A percentile compares a stretch with the other conserved stretches of the same genome.
phyloP scores from a whole-genome alignment of 2,888 invertebrate species.

The Linnaemya vulpina region DNA sequence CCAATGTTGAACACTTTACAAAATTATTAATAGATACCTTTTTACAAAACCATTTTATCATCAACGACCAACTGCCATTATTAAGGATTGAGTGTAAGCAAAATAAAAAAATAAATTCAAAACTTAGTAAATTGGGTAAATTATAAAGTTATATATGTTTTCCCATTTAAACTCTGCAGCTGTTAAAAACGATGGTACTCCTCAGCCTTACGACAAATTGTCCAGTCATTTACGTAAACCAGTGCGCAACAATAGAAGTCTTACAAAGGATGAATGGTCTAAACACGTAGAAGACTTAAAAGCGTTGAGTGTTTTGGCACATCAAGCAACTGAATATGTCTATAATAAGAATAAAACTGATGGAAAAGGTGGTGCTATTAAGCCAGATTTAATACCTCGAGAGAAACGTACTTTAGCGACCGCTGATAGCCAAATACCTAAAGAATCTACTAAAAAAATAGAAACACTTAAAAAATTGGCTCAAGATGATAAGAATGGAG shows the following conservation, averaged over 20 bases:
- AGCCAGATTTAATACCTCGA: slow-evolving; percentile 80
- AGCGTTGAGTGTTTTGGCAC: slow-evolving; percentile 80
- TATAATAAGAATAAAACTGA: slow-evolving; percentile 81
- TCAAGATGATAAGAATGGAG: slow-evolving; percentile 39
- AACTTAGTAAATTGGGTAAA: neutral
- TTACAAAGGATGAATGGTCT: slow-evolving; percentile 80
- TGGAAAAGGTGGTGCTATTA: slow-evolving; percentile 78
- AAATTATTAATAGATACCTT: slow-evolving; percentile 88
- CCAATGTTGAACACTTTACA: slow-evolving; percentile 90
- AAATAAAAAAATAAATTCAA: slow-evolving; percentile 10
- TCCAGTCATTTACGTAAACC: slow-evolving; percentile 83
- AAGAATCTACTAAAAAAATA: slow-evolving; percentile 44
- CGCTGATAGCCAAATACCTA: slow-evolving; percentile 61
- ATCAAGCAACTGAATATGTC: slow-evolving; percentile 82
- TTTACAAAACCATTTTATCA: slow-evolving; percentile 88
- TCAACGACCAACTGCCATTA: slow-evolving; percentile 90
- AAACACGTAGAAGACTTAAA: slow-evolving; percentile 81
- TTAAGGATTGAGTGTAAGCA: slow-evolving; percentile 89
- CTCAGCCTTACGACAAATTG: slow-evolving; percentile 84
- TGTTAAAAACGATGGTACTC: slow-evolving; percentile 85
- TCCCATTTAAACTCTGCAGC: slow-evolving; percentile 81
- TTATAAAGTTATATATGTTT: slow-evolving; percentile 39
- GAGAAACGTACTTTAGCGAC: slow-evolving; percentile 57
- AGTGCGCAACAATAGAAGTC: slow-evolving; percentile 78
- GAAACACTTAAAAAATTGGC: slow-evolving; percentile 22